Evolutionary conservation across 2,888 invertebrate genomes (phyloP).

Genomic region (Idaea straminata): DNA sequence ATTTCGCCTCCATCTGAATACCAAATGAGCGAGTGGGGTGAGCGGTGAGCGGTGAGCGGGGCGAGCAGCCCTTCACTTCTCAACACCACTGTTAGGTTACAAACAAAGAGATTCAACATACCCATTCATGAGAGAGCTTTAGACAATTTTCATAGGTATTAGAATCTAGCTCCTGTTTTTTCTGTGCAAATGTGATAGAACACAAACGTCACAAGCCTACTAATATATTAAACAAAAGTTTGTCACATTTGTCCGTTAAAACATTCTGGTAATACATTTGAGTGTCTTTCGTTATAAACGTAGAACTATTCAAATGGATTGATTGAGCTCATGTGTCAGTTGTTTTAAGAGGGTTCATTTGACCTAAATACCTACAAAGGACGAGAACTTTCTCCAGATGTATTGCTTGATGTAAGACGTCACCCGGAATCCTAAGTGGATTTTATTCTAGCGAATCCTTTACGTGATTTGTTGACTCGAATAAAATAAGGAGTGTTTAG

Average conservation of each 20-base stretch:
- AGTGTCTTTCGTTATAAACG: background rate
- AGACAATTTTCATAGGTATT: no score
- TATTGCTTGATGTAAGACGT: background rate
- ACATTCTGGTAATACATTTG: no score
- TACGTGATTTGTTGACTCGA: constrained; percentile 1
- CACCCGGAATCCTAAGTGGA: background rate
- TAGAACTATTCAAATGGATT: background rate
- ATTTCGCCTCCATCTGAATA: constrained; percentile 58
- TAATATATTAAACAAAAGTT: no score
- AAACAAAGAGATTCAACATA: background rate
- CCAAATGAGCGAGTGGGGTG: constrained; percentile 42
- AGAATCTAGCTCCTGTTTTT: no score
- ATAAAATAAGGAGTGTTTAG: background rate
- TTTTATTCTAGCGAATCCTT: background rate
- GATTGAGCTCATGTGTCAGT: background rate
- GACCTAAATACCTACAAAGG: background rate
- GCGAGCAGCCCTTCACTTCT: background rate
- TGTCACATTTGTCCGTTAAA: no score
- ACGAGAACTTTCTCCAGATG: background rate
- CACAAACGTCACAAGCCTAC: no score
- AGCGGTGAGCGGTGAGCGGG: constrained; percentile 19
- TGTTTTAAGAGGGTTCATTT: background rate
- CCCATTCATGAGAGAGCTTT: no score
- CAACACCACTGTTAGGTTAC: background rate
- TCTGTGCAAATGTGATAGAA: no score